phyloP scores from a whole-genome alignment of 2,797 vertebrate species.

The Spinus pinus region DNA sequence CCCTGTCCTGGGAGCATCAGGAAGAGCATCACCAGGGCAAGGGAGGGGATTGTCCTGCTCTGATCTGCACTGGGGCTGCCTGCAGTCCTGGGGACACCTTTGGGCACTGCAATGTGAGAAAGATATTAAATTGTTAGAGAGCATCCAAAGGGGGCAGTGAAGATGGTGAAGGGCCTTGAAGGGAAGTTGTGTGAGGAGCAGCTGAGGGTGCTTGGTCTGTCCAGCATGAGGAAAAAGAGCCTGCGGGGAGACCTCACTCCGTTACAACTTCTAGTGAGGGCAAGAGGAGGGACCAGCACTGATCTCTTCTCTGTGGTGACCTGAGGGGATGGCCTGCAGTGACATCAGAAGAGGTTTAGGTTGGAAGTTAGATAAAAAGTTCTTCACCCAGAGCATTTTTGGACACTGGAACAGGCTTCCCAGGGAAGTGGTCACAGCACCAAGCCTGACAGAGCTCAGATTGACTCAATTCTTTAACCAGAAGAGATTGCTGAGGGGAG shows the following conservation, averaged over 20 bases:
- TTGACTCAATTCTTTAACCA: neutral
- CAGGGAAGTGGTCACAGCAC: neutral
- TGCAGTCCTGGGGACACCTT: neutral
- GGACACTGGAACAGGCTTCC: neutral
- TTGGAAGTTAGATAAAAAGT: neutral
- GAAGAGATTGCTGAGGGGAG: neutral
- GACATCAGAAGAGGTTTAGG: neutral
- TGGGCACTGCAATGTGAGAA: neutral
- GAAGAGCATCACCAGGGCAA: accelerated
- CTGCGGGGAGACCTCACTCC: neutral
- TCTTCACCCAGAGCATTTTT: neutral
- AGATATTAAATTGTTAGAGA: neutral
- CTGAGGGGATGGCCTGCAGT: too few relatives aligned
- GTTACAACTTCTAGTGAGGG: neutral
- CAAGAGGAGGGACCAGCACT: neutral
- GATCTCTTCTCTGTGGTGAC: too few relatives aligned
- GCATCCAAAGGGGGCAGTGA: neutral
- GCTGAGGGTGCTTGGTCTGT: neutral
- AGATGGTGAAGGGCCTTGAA: neutral
- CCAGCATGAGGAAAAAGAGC: neutral
- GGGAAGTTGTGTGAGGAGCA: accelerated
- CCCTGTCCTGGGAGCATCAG: accelerated
- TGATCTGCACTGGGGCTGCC: neutral
- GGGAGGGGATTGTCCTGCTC: neutral
- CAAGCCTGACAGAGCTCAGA: neutral